Percentiles rank a stretch among this genome's conserved stretches.
Conservation (phyloP, 2,888 invertebrate genomes). For the Cantharis rufa region DNA sequence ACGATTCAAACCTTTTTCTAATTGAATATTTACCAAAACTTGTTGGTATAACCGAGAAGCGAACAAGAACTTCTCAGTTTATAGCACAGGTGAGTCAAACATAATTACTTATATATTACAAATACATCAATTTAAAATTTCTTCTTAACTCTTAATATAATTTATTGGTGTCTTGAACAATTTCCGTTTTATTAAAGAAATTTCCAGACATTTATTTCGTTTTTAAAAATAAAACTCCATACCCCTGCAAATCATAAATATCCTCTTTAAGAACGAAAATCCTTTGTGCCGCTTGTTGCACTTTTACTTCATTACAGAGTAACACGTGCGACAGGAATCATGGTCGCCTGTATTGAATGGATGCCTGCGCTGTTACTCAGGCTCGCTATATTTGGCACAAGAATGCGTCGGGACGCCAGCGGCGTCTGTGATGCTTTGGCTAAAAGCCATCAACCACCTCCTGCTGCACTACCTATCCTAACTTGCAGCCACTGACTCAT, state of each 20-base stretch:
- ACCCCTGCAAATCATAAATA: constrained; percentile 13
- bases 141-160: neutral
- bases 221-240: constrained; percentile 15
- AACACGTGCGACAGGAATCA: constrained; percentile 38
- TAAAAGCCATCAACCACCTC: constrained; percentile 52
- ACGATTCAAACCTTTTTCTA: neutral
- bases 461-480: constrained; percentile 51
- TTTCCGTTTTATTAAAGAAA: neutral
- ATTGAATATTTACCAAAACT: neutral
- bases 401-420: constrained; percentile 54
- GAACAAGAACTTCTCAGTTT: no score
- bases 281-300: constrained; percentile 22
- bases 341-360: constrained; percentile 43
- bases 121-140: neutral
- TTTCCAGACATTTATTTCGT: neutral
- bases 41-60: neutral
- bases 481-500: constrained; percentile 50
- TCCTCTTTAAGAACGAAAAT: neutral
- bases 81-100: no score
- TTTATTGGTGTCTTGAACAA: neutral
- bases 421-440: constrained; percentile 51
- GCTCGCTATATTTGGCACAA: constrained; percentile 49
- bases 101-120: no score
- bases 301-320: constrained; percentile 26
- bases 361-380: constrained; percentile 52